These are phyloP conservation scores for Archips xylosteana DNA, from an alignment of 2,888 invertebrate species.

Conservation along the genomic window DNA sequence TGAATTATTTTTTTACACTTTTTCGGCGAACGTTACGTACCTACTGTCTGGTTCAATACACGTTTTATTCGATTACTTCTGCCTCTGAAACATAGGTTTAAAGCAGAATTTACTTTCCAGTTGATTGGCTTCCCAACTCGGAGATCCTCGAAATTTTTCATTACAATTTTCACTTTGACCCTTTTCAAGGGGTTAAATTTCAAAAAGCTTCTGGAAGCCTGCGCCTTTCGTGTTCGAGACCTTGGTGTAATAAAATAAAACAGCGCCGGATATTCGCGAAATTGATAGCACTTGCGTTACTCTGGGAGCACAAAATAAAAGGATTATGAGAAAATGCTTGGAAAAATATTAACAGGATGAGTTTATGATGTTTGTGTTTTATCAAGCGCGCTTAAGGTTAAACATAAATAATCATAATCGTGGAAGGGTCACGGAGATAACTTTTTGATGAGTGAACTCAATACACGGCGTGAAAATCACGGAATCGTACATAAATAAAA, in stretches of 20 bases:
- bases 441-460: not conserved
- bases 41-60: not conserved
- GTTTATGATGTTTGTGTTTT: constrained; percentile 27
- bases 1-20: not conserved
- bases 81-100: not conserved
- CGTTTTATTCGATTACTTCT: not conserved
- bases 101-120: constrained; percentile 21
- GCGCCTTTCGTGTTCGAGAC: constrained; percentile 20
- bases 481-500: not conserved
- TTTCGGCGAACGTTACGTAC: not conserved
- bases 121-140: constrained; percentile 22
- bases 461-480: not conserved
- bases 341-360: constrained; percentile 17
- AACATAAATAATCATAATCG: constrained; percentile 1
- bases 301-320: constrained; percentile 7
- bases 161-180: constrained; percentile 38
- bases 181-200: constrained; percentile 32
- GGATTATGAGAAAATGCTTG: constrained; percentile 21
- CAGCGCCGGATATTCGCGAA: constrained; percentile 34
- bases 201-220: constrained; percentile 17
- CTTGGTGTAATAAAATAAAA: constrained; percentile 38
- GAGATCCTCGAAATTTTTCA: constrained; percentile 29
- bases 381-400: constrained; percentile 11
- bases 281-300: constrained; percentile 36
- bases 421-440: constrained; percentile 6